Evolutionary conservation across 2,888 invertebrate species (phyloP), one percentile per base, ranked within the genome.

Genomic region (Stramonita haemastoma): DNA sequence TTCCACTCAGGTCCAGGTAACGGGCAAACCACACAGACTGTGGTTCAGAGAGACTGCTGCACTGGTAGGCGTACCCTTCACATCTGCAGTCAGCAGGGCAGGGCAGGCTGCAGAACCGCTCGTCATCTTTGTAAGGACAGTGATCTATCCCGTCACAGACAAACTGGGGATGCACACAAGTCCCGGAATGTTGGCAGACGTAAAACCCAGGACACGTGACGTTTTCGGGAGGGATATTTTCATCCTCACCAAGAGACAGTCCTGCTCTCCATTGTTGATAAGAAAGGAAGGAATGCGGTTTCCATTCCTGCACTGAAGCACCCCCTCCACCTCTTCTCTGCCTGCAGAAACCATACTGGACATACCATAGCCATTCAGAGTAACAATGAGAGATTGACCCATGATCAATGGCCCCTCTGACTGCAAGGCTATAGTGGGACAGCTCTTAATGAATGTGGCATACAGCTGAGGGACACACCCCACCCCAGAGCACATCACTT

Each of bases 61-160:
- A 89, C n/a, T 0, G 56, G 70, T 56, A 79, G 56, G 87, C 90
- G 32, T 46, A 73, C 1, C 90, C 90, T 70, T 87, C 79, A 73
- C 90, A 90, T 4, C 19, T 8, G 26, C 90, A 90, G 36, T 57
- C 29, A 13, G 17, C 19, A 15, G 90, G 87, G n/a, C 90, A 87
- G 2, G 32, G 60, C 13, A 73, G 56, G 56, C 85, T 19, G 46
- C 91, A 91, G 36, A 89, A 87, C 1, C 60, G 29, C 60, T 91
- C 91, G 60, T 91, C 91, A 70, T 91, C 91, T 70, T 90, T 90
- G 66, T 91, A 77, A 0, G 91, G 90, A 46, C 91, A 91, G 60
- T 91, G 90, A 77, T 89, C 85, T n/a, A 90, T 57, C 26, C 90
- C 91, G 46, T 91, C 91, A 81, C 91, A 91, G 4, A 91, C 32